Conservation (phyloP, 2,888 invertebrate genomes). For the Peribatodes rhomboidaria region DNA sequence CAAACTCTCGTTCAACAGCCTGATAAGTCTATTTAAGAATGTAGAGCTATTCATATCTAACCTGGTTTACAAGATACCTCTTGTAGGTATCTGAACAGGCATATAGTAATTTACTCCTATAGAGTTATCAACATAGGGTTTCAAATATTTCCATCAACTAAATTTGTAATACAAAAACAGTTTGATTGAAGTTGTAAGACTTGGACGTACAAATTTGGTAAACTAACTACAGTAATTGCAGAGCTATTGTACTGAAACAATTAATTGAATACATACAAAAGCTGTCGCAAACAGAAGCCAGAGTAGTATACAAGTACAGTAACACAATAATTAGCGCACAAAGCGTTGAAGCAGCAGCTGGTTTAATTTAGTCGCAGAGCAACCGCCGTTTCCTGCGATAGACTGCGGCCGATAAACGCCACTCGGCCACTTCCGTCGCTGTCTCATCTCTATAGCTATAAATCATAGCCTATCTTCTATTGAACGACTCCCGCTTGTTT, state of each 20-base stretch:
- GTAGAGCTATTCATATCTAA: not conserved
- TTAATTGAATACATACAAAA: constrained; percentile 17
- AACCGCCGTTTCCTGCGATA: constrained; percentile 75
- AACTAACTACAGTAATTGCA: not conserved
- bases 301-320: constrained; percentile 24
- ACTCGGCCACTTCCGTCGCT: constrained; percentile 59
- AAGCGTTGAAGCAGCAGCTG: constrained; percentile 42
- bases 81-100: not conserved
- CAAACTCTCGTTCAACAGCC: not conserved
- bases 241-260: not conserved
- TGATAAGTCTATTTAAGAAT: not conserved
- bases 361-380: constrained; percentile 48
- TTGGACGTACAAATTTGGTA: not conserved
- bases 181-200: not conserved
- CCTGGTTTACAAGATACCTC: not conserved
- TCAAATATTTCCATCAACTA: too few relatives aligned
- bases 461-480: constrained; percentile 35
- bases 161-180: not conserved
- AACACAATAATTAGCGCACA: constrained; percentile 42
- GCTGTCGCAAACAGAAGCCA: constrained; percentile 19
- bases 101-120: not conserved
- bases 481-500: constrained; percentile 26
- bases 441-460: constrained; percentile 50
- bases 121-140: too few relatives aligned
- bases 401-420: constrained; percentile 65